A percentile compares a stretch with the other conserved stretches of the same genome.
Conservation (phyloP, 2,797 vertebrate species). For the Menidia menidia region DNA sequence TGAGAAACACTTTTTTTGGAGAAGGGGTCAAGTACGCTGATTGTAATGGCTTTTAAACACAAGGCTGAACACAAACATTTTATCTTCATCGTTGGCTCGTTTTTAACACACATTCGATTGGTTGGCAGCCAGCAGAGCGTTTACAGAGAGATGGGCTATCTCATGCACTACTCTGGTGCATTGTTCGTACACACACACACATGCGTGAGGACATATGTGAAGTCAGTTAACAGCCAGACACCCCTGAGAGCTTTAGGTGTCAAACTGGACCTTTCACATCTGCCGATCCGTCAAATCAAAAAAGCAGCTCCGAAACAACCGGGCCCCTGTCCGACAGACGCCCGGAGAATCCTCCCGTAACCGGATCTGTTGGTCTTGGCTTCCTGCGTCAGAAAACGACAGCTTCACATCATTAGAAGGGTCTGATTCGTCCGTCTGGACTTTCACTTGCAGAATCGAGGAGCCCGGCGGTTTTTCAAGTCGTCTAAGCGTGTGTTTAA, state of each 20-base stretch:
- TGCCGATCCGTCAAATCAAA: conserved; percentile 40
- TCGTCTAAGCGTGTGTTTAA: conserved; percentile 27
- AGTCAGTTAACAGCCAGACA: conserved; percentile 55
- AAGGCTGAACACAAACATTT: neutral
- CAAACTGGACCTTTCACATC: conserved; percentile 52
- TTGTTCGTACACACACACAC: neutral
- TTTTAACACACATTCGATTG: neutral
- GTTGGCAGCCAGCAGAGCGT: too few species aligned
- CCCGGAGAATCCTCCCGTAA: conserved; percentile 40
- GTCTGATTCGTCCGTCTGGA: conserved; percentile 35
- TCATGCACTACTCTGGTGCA: neutral
- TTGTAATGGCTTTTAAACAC: neutral
- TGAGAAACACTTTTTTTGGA: neutral
- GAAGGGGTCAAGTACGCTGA: neutral
- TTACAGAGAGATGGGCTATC: neutral
- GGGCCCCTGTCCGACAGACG: conserved; percentile 38
- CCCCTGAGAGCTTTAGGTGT: conserved; percentile 59
- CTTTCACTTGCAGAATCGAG: conserved; percentile 8
- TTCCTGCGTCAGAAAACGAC: conserved; percentile 20
- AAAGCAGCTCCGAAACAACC: conserved; percentile 32
- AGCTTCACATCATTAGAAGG: conserved; percentile 44
- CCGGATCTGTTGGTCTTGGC: conserved; percentile 55
- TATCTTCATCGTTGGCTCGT: neutral
- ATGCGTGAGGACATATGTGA: conserved; percentile 35
- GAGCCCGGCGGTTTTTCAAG: conserved; percentile 14